Evolutionary conservation across 2,113 vertebrate genomes (phyloP), one percentile per base, ranked within the genome.

Genomic region (Calcarius ornatus): DNA sequence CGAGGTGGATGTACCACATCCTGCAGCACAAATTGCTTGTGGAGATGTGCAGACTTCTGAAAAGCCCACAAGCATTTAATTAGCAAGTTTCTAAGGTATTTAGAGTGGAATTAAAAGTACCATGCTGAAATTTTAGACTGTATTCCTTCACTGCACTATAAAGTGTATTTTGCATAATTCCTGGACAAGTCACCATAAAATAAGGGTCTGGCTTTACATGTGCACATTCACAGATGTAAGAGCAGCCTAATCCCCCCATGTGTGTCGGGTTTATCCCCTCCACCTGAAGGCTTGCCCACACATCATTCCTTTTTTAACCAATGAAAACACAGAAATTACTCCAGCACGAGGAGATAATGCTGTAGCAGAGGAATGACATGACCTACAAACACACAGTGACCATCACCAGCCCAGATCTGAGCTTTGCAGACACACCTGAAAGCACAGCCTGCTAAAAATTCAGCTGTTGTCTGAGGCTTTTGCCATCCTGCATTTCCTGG

Each of bases 191-290:
- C 51, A 47, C 28, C 35, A 51, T 7, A 54, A 86, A 89, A 73
- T 24, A 51, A 77, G 14, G 48, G 19, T 50, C 43, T 73, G 60
- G 30, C 12, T 81, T 77, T 38, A 38, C 10, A 16, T 1, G 4
- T 9, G 23, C 3, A 59, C 8, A 15, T 47, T 31, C 47, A 78
- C 6, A 68, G 83, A n/a, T 37, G 57, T 12, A 51, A 61, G 38
- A 81, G 37, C 51, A 56, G 40, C 2, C 42, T 43, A 60, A 78
- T 51, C 31, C 37, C 28, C 19, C 3, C 6, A 27, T 0, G 0
- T 19, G 15, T 75, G 75, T 9, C 37, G 28, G 23, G 2, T 50
- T 48, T 42, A 78, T 30, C 47, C 72, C 51, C 38, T 68, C 56
- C 71, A 75, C 61, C 56, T 70, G 23, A 83, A 78, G 22, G 2